Evolutionary conservation across 1,140 invertebrate species (phyloP), one percentile per base, ranked within the genome.

Genomic region (Cydia fagiglandana): DNA sequence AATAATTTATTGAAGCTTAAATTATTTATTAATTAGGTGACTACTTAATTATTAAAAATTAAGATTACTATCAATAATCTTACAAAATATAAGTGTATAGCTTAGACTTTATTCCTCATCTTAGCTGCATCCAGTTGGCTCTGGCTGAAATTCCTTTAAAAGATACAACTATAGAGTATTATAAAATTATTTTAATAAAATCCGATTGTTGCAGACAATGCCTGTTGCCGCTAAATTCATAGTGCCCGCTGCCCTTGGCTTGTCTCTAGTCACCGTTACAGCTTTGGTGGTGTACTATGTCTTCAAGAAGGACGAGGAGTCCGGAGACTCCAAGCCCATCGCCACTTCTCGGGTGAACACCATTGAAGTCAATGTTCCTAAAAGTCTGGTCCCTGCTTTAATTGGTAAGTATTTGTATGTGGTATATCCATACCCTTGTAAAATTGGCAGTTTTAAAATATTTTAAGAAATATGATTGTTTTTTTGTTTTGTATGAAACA

Each of bases 221-320:
- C 76, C 87, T 41, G 38, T 88, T 3, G 89, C 89, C 64, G 76
- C 85, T 75, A 91, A 90, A 64, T 56, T 90, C 30, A 30, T 88
- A 3, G 75, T 93, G 68, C 90, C 91, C 20, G 76, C 90, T 6
- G 88, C 84, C 2, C 80, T 93, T 28, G 91, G 90, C 5, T 76
- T 93, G 41, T 91, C 90, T 10, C 61, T 93, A 15, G 87, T 91
- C 9, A 87, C 90, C 20, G 90, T 91, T 0, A 89, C 87, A 76
- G 89, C 90, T 41, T 87, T 91, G 83, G 90, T 91, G 20, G 84
- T 87, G 1, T 93, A 93, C 74, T 93, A 91, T 79, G 76, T 93
- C 0, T 87, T 93, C 17, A 91, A 90, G 77, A 88, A 86, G 78
- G 91, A 93, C 53, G 89, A 91, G 50, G 87, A 91, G 17, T 78